These are phyloP conservation scores for Limnephilus auricula DNA, from an alignment of 2,888 invertebrate species.

Conservation along the genomic window DNA sequence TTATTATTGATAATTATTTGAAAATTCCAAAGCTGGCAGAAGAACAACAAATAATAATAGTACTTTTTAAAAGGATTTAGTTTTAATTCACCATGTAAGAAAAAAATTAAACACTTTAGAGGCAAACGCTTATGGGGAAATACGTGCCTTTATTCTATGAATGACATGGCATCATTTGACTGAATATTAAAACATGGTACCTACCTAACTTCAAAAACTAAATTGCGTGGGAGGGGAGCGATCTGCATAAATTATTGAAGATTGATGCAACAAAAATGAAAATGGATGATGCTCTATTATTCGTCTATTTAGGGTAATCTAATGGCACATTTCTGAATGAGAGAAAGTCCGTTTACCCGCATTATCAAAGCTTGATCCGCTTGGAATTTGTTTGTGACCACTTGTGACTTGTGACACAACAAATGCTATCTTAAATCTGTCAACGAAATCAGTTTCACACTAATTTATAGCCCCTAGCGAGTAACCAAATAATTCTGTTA, in stretches of 20 bases:
- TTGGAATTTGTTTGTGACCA: constrained; percentile 22
- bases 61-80: neutral
- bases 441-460: neutral
- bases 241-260: neutral
- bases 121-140: neutral
- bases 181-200: neutral
- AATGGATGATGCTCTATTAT: neutral
- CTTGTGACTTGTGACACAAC: neutral
- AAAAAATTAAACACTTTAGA: neutral
- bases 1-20: neutral
- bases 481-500: neutral
- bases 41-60: neutral
- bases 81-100: neutral
- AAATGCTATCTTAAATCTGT: constrained; percentile 32
- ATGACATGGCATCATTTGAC: neutral
- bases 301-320: neutral
- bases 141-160: neutral
- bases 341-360: neutral
- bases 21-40: neutral
- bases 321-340: neutral
- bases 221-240: neutral
- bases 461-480: constrained; percentile 15
- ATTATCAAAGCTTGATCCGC: neutral
- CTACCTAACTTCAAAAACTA: neutral
- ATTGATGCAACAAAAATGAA: neutral